Evolutionary conservation across 2,113 vertebrate species (phyloP).

Genomic region (Tachuris rubrigastra): DNA sequence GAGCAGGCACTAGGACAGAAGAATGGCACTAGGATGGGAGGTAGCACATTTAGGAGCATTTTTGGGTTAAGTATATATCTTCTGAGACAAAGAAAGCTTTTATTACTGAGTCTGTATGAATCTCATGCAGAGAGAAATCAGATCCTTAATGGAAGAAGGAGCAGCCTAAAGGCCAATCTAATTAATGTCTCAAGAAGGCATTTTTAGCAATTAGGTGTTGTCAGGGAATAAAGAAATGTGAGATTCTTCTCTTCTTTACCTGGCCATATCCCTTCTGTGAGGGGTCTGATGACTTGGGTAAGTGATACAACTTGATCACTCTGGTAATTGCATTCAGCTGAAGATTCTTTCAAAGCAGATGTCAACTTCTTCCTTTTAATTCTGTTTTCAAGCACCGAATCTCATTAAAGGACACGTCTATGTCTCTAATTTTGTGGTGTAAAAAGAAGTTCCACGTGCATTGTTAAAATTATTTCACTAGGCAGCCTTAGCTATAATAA

Average conservation of each 20-base stretch:
- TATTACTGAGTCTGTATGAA: slow-evolving; percentile 14
- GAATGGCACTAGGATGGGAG: neutral
- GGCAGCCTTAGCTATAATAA: neutral
- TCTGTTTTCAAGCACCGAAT: neutral
- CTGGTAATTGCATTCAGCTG: neutral
- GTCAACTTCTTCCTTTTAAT: neutral
- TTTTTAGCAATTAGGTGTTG: neutral
- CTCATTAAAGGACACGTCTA: neutral
- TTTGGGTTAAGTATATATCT: neutral
- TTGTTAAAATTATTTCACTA: neutral
- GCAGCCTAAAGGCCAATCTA: slow-evolving; percentile 12
- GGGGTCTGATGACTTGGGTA: neutral
- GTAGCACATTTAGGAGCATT: neutral
- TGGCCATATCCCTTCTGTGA: neutral
- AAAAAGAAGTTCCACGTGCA: neutral
- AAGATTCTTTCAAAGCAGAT: neutral
- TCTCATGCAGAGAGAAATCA: neutral
- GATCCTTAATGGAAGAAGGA: neutral
- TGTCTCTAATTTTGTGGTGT: neutral
- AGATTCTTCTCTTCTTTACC: neutral
- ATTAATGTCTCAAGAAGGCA: slow-evolving; percentile 13
- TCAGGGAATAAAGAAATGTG: neutral
- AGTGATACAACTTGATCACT: neutral
- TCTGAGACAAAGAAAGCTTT: slow-evolving; percentile 26
- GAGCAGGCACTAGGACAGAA: neutral